These are phyloP conservation scores for Amphiduros pacificus DNA, from an alignment of 2,888 invertebrate species.

Conservation along the genomic window DNA sequence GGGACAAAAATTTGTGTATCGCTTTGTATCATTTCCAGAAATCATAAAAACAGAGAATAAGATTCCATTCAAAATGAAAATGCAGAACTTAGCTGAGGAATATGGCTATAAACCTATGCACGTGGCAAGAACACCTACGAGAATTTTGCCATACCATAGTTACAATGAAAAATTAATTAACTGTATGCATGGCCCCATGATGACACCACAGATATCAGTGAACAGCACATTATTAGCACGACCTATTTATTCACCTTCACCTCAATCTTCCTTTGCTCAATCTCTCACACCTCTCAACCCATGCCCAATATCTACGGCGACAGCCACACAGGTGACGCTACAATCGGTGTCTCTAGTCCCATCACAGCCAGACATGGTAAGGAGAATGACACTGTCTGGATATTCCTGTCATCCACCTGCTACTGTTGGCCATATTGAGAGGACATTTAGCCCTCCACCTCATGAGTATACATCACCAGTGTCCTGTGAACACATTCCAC, in stretches of 20 bases:
- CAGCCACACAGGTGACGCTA: not conserved
- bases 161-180: not conserved
- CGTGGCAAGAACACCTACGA: not conserved
- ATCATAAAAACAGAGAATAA: slow-evolving; percentile 63
- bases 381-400: too few species aligned
- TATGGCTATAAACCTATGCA: slow-evolving; percentile 2
- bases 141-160: not conserved
- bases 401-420: too few species aligned
- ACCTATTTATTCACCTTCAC: not conserved
- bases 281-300: not conserved
- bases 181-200: not conserved
- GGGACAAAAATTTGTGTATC: slow-evolving; percentile 67
- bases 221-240: not conserved
- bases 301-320: not conserved
- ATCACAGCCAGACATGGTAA: not conserved
- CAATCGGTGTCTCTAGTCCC: not conserved
- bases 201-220: not conserved
- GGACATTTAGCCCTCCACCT: too few species aligned
- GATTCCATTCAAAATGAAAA: slow-evolving; percentile 63
- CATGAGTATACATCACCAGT: not conserved
- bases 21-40: slow-evolving; percentile 60
- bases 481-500: not conserved
- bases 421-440: too few species aligned
- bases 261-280: too few species aligned
- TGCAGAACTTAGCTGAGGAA: slow-evolving; percentile 58